Evolutionary conservation across 2,797 vertebrate genomes (phyloP).

Genomic region (Leuciscus waleckii): DNA sequence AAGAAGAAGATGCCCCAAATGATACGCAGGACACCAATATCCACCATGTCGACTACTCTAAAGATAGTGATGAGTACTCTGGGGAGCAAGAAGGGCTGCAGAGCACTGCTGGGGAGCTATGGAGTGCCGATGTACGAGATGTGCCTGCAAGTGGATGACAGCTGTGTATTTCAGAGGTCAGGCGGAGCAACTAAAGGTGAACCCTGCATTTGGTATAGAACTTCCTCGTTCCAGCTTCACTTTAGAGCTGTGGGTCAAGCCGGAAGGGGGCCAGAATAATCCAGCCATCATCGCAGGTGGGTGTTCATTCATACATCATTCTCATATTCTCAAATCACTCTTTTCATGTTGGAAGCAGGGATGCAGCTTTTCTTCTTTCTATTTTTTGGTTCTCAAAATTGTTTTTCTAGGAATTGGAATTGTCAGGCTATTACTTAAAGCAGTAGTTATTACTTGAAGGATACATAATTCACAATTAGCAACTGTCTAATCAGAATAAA

Average conservation of each 20-base stretch:
- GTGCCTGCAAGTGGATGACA: constrained; percentile 76
- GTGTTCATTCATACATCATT: constrained; percentile 53
- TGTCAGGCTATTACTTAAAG: constrained; percentile 30
- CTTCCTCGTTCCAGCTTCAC: constrained; percentile 87
- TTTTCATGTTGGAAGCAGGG: background rate
- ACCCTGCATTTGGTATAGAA: constrained; percentile 76
- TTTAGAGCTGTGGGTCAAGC: constrained; percentile 91
- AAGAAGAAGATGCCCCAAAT: constrained; percentile 33
- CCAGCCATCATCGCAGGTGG: constrained; percentile 93
- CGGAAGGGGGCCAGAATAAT: constrained; percentile 92
- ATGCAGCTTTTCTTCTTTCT: background rate
- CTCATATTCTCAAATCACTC: background rate
- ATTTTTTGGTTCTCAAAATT: background rate
- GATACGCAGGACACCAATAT: constrained; percentile 46
- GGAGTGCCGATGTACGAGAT: constrained; percentile 64
- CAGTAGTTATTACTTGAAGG: constrained; percentile 22
- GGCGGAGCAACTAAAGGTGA: constrained; percentile 83
- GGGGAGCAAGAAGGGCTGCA: constrained; percentile 69
- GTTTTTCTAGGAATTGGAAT: constrained; percentile 23
- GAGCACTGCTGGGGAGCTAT: constrained; percentile 58
- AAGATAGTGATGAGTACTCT: constrained; percentile 67
- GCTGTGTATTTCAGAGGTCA: constrained; percentile 89
- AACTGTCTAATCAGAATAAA: constrained; percentile 27
- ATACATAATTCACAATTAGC: constrained; percentile 32
- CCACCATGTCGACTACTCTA: constrained; percentile 46